phyloP scores from a whole-genome alignment of 2,797 vertebrate genomes.

The Acestrorhynchus altus region DNA sequence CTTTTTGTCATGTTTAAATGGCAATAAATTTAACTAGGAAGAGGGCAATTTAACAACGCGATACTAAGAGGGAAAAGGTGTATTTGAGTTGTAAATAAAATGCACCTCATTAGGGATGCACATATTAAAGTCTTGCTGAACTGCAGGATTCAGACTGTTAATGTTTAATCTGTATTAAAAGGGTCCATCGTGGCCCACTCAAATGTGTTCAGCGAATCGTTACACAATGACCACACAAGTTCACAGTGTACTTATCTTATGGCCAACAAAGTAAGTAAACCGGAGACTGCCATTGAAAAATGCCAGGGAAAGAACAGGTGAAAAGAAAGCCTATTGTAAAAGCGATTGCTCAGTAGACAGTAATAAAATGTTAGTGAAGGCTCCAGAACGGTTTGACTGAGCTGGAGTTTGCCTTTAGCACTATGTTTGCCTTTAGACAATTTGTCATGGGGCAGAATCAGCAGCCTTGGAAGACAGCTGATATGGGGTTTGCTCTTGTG shows the following conservation, averaged over 20 bases:
- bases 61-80: constrained; percentile 69
- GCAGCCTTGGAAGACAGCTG: constrained; percentile 43
- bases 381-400: constrained; percentile 4
- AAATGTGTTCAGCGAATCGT: constrained; percentile 3
- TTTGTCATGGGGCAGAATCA: constrained; percentile 38
- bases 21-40: constrained; percentile 91
- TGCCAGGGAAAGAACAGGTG: neutral
- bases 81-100: constrained; percentile 96
- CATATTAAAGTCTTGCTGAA: constrained; percentile 72
- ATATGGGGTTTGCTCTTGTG: constrained; percentile 47
- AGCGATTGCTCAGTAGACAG: neutral
- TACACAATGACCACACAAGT: constrained; percentile 6
- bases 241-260: neutral
- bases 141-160: constrained; percentile 72
- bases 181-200: constrained; percentile 15
- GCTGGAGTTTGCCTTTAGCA: constrained; percentile 42
- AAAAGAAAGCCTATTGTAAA: neutral
- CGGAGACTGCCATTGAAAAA: neutral
- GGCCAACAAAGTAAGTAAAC: neutral
- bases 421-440: constrained; percentile 49
- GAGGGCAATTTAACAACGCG: constrained; percentile 82
- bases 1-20: constrained; percentile 97
- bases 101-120: constrained; percentile 80
- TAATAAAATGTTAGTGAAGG: constrained; percentile 27
- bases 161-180: constrained; percentile 78